Percentiles rank a stretch among this genome's conserved stretches.
Conservation (phyloP, 2,797 vertebrate species). For the Synaphobranchus kaupii region DNA sequence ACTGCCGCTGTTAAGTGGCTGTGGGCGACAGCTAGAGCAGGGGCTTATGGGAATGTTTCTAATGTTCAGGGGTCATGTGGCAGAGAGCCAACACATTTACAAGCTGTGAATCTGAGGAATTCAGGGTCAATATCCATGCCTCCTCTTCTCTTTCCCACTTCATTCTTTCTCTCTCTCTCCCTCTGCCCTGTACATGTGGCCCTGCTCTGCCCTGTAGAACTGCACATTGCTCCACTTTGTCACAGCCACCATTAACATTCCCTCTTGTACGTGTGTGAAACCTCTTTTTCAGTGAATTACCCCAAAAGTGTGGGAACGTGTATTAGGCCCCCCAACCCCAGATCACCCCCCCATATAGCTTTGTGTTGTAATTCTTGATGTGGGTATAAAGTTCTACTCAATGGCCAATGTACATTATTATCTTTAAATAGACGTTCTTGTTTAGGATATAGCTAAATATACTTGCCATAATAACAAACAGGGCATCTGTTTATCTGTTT, state of each 20-base stretch:
- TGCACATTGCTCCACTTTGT: not conserved
- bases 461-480: no score
- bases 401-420: not conserved
- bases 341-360: not conserved
- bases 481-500: no score
- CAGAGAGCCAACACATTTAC: not conserved
- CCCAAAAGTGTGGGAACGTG: not conserved
- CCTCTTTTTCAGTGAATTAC: not conserved
- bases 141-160: not conserved
- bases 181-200: constrained; percentile 16
- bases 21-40: constrained; percentile 65
- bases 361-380: not conserved
- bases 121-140: constrained; percentile 4
- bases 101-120: constrained; percentile 48
- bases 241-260: not conserved
- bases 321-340: not conserved
- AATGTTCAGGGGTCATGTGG: constrained; percentile 49
- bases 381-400: not conserved
- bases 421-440: not conserved
- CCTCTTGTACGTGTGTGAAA: not conserved
- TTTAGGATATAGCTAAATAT: no score
- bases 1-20: not conserved
- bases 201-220: not conserved
- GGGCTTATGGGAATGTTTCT: constrained; percentile 76
- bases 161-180: constrained; percentile 12